Evolutionary conservation across 2,113 vertebrate genomes (phyloP).

Genomic region (Sebastes fasciatus): DNA sequence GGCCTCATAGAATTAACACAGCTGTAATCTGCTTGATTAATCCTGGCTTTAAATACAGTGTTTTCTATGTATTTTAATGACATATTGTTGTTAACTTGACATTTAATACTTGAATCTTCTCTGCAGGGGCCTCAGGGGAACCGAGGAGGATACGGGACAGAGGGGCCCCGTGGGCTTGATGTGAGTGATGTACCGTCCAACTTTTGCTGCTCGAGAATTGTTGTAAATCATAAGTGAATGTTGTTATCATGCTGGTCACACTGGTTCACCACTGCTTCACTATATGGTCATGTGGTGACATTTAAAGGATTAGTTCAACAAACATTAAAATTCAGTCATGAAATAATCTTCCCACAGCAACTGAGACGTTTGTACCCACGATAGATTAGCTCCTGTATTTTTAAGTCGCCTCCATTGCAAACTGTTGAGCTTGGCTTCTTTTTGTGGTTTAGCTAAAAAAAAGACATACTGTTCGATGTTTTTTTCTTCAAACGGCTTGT

Average conservation of each 20-base stretch:
- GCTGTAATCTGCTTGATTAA: not conserved
- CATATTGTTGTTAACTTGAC: not conserved
- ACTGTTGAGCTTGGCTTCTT: not conserved
- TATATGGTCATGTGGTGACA: not conserved
- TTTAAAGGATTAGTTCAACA: not conserved
- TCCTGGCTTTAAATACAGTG: not conserved
- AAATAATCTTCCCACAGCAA: not conserved
- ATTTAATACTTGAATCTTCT: slow-evolving; percentile 29
- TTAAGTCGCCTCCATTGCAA: not conserved
- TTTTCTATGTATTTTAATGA: slow-evolving; percentile 21
- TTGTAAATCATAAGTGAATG: not conserved
- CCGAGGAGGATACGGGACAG: slow-evolving; percentile 83
- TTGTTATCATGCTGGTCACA: not conserved
- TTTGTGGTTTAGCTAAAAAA: not conserved
- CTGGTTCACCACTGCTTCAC: not conserved
- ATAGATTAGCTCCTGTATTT: not conserved
- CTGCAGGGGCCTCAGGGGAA: slow-evolving; percentile 85
- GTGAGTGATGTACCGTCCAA: slow-evolving; percentile 78
- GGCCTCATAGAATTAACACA: slow-evolving; percentile 14
- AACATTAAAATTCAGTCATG: not conserved
- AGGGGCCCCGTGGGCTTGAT: slow-evolving; percentile 83
- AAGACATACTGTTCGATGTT: not conserved
- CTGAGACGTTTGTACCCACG: not conserved
- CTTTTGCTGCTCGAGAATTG: not conserved
- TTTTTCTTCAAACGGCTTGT: not conserved